Conservation (phyloP, 2,113 vertebrate species). For the Anoura caudifer region DNA sequence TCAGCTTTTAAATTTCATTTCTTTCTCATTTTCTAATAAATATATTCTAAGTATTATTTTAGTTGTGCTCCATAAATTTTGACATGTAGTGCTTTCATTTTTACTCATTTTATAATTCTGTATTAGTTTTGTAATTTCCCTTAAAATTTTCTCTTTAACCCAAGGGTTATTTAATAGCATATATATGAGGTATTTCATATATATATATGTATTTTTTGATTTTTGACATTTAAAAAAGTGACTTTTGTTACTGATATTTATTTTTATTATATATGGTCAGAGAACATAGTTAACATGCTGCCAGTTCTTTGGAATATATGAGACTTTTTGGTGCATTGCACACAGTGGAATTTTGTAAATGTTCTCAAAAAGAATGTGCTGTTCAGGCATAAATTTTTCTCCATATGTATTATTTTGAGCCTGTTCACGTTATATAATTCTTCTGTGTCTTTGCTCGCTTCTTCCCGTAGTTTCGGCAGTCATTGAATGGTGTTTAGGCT, state of each 20-base stretch:
- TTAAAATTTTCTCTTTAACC: slow-evolving; percentile 25
- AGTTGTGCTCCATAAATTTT: background rate
- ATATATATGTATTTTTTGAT: background rate
- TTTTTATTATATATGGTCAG: background rate
- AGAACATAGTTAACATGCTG: background rate
- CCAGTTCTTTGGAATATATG: background rate
- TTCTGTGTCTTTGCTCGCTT: background rate
- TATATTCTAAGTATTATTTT: background rate
- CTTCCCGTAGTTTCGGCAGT: background rate
- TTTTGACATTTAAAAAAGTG: background rate
- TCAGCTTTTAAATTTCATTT: background rate
- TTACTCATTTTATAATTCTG: slow-evolving; percentile 27
- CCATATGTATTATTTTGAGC: background rate
- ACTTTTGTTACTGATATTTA: background rate
- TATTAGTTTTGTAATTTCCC: slow-evolving; percentile 19
- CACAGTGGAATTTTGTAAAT: background rate
- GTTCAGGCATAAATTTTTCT: background rate
- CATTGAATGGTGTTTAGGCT: background rate
- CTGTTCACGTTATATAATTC: background rate
- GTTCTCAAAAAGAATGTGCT: background rate
- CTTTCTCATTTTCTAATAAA: background rate
- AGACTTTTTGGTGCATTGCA: background rate
- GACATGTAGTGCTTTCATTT: slow-evolving; percentile 28
- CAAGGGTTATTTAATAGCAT: background rate
- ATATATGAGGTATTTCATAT: no score